Evolutionary conservation across 1,140 invertebrate species (phyloP), one percentile per base, ranked within the genome.

Genomic region (Harpegnathos saltator): DNA sequence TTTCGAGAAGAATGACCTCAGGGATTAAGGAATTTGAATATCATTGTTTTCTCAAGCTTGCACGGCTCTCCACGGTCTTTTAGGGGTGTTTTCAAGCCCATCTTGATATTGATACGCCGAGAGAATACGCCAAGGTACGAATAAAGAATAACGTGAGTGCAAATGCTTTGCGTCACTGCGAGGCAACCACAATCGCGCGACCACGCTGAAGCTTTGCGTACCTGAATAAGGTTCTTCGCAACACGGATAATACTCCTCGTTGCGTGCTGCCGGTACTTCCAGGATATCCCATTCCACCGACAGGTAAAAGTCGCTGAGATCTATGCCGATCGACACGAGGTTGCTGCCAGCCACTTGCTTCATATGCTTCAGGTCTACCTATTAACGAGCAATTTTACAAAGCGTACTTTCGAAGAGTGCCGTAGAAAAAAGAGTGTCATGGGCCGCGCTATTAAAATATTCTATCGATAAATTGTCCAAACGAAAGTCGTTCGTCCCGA

Each of bases 251-350:
- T 98, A 99, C 92, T 98, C 98, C 92, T 98, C 98, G 90, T 98
- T 98, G 88, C 97, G 96, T 9, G 87, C 96, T 44, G 97, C 98
- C 38, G 98, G 98, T 48, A 99, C 98, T 94, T 98, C 97, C 33
- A 99, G 95, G 89, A 99, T 98, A 93, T 99, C 99, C 99, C 99
- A 99, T 95, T 99, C 99, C 1, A 99, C 98, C 58, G 97, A 99
- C 93, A 97, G 97, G 93, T 99, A 99, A 94, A 98, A 99, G 91
- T 99, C 98, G 22, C 96, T 97, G 50, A 99, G 95, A 94, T 99
- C 98, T 29, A 99, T 98, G 17, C 98, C 97, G 61, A 97, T 96
- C 83, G 97, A 96, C 17, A 98, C 97, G 12, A 98, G 95, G 90
- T 97, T 97, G 83, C 96, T 97, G 38, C 97, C 97, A 78, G 96